These are phyloP conservation scores for Idris sp. DNA, from an alignment of 1,140 invertebrate species.

Conservation along the genomic window DNA sequence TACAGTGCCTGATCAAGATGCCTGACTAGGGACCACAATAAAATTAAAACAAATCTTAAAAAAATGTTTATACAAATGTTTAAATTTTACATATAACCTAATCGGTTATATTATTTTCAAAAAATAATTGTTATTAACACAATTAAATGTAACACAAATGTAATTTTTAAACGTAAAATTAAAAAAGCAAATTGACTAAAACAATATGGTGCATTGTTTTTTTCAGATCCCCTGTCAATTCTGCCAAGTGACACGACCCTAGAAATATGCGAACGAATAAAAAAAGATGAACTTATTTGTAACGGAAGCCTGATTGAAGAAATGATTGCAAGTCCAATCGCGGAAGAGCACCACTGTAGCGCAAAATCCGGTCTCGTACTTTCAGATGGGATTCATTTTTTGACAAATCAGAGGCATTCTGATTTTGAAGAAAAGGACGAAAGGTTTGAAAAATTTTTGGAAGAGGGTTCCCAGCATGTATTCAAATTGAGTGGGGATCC, in stretches of 20 bases:
- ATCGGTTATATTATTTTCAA: too few relatives aligned
- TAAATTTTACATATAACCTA: too few relatives aligned
- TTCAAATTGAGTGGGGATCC: conserved; percentile 15
- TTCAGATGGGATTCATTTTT: conserved; percentile 80
- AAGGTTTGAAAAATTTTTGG: conserved; percentile 30
- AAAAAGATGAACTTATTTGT: conserved; percentile 16
- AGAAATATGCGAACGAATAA: conserved; percentile 67
- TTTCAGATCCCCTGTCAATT: conserved; percentile 67
- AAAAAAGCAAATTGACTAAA: too few relatives aligned
- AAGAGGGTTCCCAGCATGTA: conserved; percentile 20
- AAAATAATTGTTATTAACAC: too few relatives aligned
- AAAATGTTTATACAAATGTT: too few relatives aligned
- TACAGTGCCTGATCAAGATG: too few relatives aligned
- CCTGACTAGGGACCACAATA: too few relatives aligned
- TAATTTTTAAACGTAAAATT: too few relatives aligned
- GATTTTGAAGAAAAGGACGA: conserved; percentile 29
- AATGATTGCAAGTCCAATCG: conserved; percentile 23
- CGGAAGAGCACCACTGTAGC: conserved; percentile 26
- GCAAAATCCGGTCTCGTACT: conserved; percentile 66
- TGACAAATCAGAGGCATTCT: conserved; percentile 70
- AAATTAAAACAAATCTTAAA: too few relatives aligned
- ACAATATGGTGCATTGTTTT: too few relatives aligned
- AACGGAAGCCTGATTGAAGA: conserved; percentile 36
- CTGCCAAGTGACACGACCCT: conserved; percentile 74
- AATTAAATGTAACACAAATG: too few relatives aligned